Percentiles rank a stretch among this genome's conserved stretches.
Conservation (phyloP, 2,888 invertebrate species). For the Synanthedon andrenaeformis region DNA sequence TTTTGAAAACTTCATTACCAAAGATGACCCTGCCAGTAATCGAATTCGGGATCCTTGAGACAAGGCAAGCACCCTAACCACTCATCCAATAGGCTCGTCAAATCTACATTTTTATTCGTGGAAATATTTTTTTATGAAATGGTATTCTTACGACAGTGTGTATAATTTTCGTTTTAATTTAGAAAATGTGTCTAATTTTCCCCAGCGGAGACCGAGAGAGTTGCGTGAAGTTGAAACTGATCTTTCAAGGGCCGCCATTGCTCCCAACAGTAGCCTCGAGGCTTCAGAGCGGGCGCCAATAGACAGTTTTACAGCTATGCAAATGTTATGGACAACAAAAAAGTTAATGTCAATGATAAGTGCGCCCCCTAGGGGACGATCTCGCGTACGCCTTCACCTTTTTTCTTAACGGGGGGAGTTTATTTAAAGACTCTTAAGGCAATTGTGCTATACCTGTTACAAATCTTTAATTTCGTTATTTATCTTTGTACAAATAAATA, state of each 20-base stretch:
- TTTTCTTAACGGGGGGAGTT: conserved; percentile 24
- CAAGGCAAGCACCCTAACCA: too few relatives aligned
- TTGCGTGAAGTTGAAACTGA: conserved; percentile 61
- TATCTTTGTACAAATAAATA: background rate
- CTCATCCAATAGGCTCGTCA: too few relatives aligned
- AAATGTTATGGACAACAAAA: conserved; percentile 71
- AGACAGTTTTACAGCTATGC: conserved; percentile 61
- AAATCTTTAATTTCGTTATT: background rate
- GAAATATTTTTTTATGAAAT: background rate
- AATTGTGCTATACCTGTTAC: background rate
- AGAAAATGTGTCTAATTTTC: too few relatives aligned
- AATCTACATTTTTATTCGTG: too few relatives aligned
- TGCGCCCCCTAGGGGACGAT: conserved; percentile 54
- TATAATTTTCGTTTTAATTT: too few relatives aligned
- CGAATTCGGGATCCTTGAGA: too few relatives aligned
- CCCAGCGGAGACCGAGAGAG: conserved; percentile 7
- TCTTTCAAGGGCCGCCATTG: conserved; percentile 55
- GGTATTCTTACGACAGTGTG: too few relatives aligned
- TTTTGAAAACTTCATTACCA: too few relatives aligned
- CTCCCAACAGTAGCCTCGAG: conserved; percentile 48
- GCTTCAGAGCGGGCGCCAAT: conserved; percentile 42
- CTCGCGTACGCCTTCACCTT: conserved; percentile 27
- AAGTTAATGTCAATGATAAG: conserved; percentile 70
- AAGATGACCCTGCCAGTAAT: too few relatives aligned
- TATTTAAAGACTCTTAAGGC: conserved; percentile 23